Evolutionary conservation across 2,113 vertebrate species (phyloP).

Genomic region (Formicarius rufipectus): DNA sequence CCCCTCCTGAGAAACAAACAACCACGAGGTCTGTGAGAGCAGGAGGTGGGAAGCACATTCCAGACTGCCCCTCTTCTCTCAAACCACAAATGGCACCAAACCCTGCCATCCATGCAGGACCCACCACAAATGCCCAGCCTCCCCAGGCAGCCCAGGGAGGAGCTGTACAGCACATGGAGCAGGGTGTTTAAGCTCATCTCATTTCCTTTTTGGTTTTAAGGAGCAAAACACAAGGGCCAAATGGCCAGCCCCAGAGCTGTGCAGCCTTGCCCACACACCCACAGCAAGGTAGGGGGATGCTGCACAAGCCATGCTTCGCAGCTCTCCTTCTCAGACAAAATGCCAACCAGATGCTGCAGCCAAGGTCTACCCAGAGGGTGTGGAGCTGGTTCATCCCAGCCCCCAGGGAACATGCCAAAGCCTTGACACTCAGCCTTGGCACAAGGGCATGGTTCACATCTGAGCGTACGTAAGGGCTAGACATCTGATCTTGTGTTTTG

Average conservation of each 20-base stretch:
- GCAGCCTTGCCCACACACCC: not conserved
- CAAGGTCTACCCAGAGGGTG: not conserved
- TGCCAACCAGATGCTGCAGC: not conserved
- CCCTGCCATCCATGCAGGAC: not conserved
- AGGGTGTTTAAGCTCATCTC: not conserved
- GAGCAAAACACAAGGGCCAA: not conserved
- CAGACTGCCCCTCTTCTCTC: not conserved
- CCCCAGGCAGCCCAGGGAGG: rapidly evolving
- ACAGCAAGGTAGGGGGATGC: not conserved
- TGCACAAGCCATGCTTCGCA: rapidly evolving
- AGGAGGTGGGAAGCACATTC: not conserved
- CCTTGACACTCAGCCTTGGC: conserved; percentile 14
- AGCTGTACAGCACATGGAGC: not conserved
- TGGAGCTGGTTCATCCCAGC: rapidly evolving
- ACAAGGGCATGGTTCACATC: not conserved
- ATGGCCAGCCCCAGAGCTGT: rapidly evolving
- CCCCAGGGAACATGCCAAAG: not conserved
- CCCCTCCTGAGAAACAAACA: conserved; percentile 34
- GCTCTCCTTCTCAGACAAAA: not conserved
- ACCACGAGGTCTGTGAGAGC: not conserved
- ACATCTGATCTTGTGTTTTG: not conserved
- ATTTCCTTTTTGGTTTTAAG: not conserved
- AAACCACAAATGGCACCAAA: not conserved
- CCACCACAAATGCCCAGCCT: not conserved
- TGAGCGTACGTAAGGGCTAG: rapidly evolving